Conservation (phyloP, 2,888 invertebrate species). For the Lasioglossum malachurum region DNA sequence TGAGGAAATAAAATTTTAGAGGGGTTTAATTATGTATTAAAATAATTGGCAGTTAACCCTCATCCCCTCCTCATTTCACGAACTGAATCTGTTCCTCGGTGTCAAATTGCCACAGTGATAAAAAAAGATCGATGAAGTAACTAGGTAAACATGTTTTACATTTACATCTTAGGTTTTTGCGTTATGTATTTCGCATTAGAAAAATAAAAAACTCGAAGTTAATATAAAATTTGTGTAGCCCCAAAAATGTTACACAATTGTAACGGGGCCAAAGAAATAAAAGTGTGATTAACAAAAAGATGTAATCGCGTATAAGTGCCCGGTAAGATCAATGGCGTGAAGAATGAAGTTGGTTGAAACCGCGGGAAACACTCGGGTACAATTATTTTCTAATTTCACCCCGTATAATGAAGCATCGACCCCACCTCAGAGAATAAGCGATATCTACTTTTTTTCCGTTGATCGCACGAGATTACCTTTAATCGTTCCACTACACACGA, state of each 20-base stretch:
- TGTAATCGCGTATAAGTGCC: background rate
- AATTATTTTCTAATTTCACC: slow-evolving; percentile 12
- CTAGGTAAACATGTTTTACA: too few relatives aligned
- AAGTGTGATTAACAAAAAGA: background rate
- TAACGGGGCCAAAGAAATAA: background rate
- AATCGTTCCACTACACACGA: background rate
- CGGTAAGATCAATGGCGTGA: background rate
- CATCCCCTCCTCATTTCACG: too few relatives aligned
- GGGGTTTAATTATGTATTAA: too few relatives aligned
- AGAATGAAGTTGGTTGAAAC: background rate
- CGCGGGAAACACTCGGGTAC: background rate
- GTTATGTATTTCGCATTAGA: too few relatives aligned
- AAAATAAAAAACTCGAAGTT: too few relatives aligned
- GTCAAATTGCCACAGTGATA: too few relatives aligned
- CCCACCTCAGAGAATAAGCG: background rate
- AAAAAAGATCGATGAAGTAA: too few relatives aligned
- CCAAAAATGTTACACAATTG: background rate
- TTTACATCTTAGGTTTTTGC: too few relatives aligned
- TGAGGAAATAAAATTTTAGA: too few relatives aligned
- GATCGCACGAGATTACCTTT: background rate
- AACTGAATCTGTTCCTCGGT: too few relatives aligned
- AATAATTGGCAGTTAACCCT: background rate
- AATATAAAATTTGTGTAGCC: background rate
- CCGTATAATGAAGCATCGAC: slow-evolving; percentile 3
- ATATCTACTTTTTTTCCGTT: background rate